Conservation (phyloP, 2,113 vertebrate species). For the Bambusicola thoracicus region DNA sequence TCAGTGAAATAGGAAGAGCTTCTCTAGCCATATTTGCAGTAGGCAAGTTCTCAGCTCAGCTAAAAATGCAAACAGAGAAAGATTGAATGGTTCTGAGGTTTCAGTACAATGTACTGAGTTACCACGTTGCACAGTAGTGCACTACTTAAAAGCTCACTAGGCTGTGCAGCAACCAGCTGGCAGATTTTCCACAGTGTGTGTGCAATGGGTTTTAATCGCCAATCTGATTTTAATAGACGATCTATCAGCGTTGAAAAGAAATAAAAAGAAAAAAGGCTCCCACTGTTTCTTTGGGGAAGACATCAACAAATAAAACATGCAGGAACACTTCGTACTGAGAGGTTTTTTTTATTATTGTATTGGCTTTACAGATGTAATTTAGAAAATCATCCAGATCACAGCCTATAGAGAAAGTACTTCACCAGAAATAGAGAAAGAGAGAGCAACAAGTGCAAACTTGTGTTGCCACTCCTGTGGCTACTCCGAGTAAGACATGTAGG, state of each 20-base stretch:
- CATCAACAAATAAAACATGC: neutral
- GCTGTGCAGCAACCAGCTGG: neutral
- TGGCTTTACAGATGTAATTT: neutral
- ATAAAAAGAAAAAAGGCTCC: neutral
- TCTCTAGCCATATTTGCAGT: neutral
- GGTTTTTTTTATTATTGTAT: neutral
- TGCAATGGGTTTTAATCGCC: neutral
- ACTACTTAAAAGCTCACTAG: neutral
- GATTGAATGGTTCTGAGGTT: neutral
- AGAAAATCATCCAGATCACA: neutral
- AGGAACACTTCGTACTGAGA: neutral
- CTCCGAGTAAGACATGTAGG: neutral
- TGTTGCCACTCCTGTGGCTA: neutral
- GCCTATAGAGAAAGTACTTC: neutral
- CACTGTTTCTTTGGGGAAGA: neutral
- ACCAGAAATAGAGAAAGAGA: neutral
- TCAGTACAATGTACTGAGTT: neutral
- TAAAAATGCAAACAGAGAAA: neutral
- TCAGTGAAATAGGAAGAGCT: neutral
- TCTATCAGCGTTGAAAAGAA: constrained; percentile 9
- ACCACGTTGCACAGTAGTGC: neutral
- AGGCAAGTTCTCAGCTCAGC: neutral
- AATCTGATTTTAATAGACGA: constrained; percentile 25
- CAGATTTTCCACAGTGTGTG: neutral
- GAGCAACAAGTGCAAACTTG: neutral